Percentiles rank a stretch among this genome's conserved stretches.
Conservation (phyloP, 2,113 vertebrate genomes). For the Melozone crissalis region DNA sequence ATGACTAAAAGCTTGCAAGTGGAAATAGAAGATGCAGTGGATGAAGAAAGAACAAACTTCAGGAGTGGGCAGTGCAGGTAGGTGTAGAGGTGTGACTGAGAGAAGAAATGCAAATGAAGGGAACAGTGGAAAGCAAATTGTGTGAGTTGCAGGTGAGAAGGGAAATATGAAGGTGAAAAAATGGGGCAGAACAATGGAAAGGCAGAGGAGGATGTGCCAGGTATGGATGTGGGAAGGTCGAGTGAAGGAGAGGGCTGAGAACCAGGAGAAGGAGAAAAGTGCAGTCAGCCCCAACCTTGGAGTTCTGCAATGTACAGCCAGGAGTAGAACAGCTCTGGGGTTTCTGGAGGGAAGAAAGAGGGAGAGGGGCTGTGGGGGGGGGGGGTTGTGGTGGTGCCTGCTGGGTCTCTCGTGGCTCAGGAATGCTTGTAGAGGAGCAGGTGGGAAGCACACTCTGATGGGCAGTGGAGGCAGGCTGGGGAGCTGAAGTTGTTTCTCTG, state of each 20-base stretch:
- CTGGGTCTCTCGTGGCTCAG: fast-evolving
- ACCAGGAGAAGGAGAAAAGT: slow-evolving; percentile 44
- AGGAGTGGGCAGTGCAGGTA: not conserved
- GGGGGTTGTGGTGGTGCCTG: not conserved
- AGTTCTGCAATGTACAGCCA: slow-evolving; percentile 23
- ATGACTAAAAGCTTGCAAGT: not conserved
- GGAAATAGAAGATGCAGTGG: not conserved
- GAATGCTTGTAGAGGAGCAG: not conserved
- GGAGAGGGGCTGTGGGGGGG: not conserved
- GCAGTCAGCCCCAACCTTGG: fast-evolving
- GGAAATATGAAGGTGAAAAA: not conserved
- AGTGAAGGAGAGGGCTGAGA: slow-evolving; percentile 43
- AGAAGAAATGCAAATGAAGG: not conserved
- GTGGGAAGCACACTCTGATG: not conserved
- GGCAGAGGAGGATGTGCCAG: not conserved
- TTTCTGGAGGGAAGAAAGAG: not conserved
- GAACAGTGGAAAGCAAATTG: not conserved
- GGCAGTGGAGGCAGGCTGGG: not conserved
- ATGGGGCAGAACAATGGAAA: not conserved
- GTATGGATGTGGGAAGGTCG: not conserved
- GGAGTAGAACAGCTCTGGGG: not conserved
- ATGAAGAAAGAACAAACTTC: not conserved
- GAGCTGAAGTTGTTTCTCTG: not conserved
- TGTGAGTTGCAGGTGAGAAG: not conserved
- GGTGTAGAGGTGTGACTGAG: not conserved